Base-by-base conservation (phyloP, 2,113 vertebrate genomes). In the Heloderma charlesbogerti region DNA sequence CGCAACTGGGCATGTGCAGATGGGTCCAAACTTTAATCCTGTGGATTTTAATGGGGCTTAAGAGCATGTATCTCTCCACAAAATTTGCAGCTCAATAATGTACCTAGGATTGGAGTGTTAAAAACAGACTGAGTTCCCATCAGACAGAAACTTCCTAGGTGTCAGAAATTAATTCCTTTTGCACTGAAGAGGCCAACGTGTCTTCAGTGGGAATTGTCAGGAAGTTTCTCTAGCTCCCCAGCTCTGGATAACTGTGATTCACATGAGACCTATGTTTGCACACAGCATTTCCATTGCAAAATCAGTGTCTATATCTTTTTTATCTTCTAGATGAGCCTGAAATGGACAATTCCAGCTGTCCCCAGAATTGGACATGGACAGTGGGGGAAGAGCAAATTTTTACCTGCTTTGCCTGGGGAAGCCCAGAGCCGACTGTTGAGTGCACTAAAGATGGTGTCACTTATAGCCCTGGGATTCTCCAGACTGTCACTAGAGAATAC, bases 371-470 rank as follows among this genome's bases (percentile, higher is more conserved):
- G 72, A 96, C 92, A 1, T 96, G 96, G 97, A 91, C 93, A 10
- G 96, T 95, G 86, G 97, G 96, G 27, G 90, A 88, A 22, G 93
- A 96, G 3, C 93, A 88, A 8, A 82, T 86, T 0, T 92, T 97
- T 83, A 81, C 20, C 9, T 97, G 97, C 48, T 37, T 31, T 82
- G 96, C 97, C 0, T 40, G 37, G 0, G 97, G 97, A 2, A 92
- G 93, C 48, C 96, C 96, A 0, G 45, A 20, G 0, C 95, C 96
- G 12, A 43, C 0, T 0, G 83, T 96, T 91, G 67, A 51, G 69
- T 96, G 93, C 37, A 7, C 71, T 4, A 95, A 78, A 37, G 69
- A 92, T 0, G 45, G 90, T 1, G 2, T 6, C 0, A 0, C 13
- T 31, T 34, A 88, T 7, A 0, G 81, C 0, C n/a, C 93, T 25